These are phyloP conservation scores for Scleropages formosus DNA, from an alignment of 2,797 vertebrate species.

Conservation along the genomic window DNA sequence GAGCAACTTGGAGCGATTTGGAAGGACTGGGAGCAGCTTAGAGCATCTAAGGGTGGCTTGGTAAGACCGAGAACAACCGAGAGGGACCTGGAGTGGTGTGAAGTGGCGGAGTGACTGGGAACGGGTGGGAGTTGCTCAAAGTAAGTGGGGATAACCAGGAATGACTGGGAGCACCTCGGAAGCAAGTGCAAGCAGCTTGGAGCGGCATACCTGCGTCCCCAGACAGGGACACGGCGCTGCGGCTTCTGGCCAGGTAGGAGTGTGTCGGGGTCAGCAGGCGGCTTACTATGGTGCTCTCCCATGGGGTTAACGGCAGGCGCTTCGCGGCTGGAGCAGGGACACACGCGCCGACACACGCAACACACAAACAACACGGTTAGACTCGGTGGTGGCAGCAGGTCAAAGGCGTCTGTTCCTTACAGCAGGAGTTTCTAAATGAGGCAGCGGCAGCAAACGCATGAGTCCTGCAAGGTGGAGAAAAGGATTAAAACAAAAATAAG, in stretches of 20 bases:
- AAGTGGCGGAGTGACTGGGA: too few relatives aligned
- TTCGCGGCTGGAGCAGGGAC: constrained; percentile 70
- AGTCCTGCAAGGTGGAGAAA: constrained; percentile 14
- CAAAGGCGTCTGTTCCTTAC: background rate
- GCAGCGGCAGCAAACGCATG: background rate
- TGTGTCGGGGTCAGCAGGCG: constrained; percentile 94
- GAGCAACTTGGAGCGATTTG: too few relatives aligned
- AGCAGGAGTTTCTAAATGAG: background rate
- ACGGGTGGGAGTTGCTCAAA: too few relatives aligned
- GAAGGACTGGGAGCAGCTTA: too few relatives aligned
- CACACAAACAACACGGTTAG: constrained; percentile 37
- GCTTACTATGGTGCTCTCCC: constrained; percentile 91
- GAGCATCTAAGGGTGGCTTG: too few relatives aligned
- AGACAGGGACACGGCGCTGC: constrained; percentile 87
- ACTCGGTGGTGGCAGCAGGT: background rate
- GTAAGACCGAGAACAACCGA: too few relatives aligned
- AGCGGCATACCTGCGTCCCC: constrained; percentile 84
- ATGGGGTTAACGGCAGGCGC: constrained; percentile 83
- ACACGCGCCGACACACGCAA: constrained; percentile 32
- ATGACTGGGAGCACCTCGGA: too few relatives aligned
- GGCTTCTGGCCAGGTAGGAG: constrained; percentile 93
- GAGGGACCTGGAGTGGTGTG: too few relatives aligned
- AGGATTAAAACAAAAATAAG: background rate
- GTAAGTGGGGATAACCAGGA: too few relatives aligned
- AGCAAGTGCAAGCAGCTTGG: background rate